phyloP scores from a whole-genome alignment of 2,113 vertebrate genomes.

The Myxocyprinus asiaticus region DNA sequence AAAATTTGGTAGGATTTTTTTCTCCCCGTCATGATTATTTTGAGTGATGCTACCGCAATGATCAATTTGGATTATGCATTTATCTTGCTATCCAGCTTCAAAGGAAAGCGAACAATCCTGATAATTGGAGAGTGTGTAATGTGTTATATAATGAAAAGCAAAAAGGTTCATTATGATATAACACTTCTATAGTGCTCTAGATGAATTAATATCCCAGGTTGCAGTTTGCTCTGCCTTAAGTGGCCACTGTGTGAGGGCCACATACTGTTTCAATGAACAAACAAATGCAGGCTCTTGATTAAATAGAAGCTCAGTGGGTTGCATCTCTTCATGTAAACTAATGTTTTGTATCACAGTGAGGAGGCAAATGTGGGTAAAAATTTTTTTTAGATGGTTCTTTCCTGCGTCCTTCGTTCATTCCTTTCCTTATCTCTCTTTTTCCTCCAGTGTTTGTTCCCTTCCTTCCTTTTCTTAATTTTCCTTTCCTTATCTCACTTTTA shows the following conservation, averaged over 20 bases:
- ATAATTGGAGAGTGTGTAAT: constrained; percentile 44
- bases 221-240: constrained; percentile 49
- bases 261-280: constrained; percentile 4
- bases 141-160: constrained; percentile 45
- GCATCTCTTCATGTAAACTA: background rate
- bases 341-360: constrained; percentile 12
- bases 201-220: constrained; percentile 35
- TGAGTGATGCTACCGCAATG: background rate
- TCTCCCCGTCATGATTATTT: background rate
- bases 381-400: too few species aligned
- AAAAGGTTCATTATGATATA: constrained; percentile 18
- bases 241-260: background rate
- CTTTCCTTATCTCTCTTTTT: too few species aligned
- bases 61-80: background rate
- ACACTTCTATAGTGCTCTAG: constrained; percentile 12
- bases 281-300: constrained; percentile 9
- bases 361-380: constrained; percentile 4
- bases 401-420: too few species aligned
- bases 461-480: too few species aligned
- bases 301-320: background rate
- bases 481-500: too few species aligned
- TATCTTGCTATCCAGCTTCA: constrained; percentile 37
- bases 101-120: constrained; percentile 41
- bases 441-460: too few species aligned
- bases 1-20: constrained; percentile 15